Conservation (phyloP, 1,140 invertebrate species). For the Pseudoatta argentina region DNA sequence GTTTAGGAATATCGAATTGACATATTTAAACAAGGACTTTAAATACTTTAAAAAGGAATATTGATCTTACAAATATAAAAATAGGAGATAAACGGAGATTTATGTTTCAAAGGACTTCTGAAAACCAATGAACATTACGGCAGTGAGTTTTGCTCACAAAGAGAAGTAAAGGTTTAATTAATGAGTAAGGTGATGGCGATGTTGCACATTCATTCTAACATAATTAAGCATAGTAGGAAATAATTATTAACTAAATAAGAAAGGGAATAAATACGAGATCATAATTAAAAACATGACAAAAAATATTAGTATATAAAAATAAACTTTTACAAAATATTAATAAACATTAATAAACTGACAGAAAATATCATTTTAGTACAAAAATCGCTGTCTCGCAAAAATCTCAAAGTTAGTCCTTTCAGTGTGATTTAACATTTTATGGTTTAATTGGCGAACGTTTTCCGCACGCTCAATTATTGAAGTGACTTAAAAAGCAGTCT, state of each 20-base stretch:
- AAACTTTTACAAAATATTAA: not conserved
- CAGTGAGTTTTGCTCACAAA: not conserved
- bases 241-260: not conserved
- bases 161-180: constrained; percentile 15
- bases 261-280: not conserved
- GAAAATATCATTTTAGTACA: not conserved
- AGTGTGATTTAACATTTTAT: not conserved
- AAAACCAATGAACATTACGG: not conserved
- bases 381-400: not conserved
- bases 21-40: not conserved
- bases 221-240: constrained; percentile 11
- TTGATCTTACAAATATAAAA: not conserved
- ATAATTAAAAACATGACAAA: not conserved
- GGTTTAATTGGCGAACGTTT: constrained; percentile 20
- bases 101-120: not conserved
- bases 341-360: not conserved
- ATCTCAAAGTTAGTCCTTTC: not conserved
- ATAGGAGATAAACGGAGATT: not conserved
- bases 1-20: not conserved
- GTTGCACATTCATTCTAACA: constrained; percentile 21
- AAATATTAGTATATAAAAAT: not conserved
- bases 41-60: not conserved
- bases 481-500: not conserved
- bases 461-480: not conserved
- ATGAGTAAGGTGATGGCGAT: constrained; percentile 16